Base-by-base conservation (phyloP, 2,797 vertebrate species). In the Spinus olivaceus region DNA sequence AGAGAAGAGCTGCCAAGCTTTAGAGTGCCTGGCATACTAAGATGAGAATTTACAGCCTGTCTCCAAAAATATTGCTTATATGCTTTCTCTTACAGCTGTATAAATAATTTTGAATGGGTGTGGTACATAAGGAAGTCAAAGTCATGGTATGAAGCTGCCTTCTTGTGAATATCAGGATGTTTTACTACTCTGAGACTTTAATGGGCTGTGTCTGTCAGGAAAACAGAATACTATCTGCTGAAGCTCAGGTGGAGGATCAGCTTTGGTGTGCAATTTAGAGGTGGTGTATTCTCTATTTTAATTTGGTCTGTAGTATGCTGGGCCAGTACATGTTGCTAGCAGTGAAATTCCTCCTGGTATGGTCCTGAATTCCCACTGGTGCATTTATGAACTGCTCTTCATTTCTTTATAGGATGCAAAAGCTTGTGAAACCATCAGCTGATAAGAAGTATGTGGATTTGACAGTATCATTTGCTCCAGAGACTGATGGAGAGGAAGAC, bases 391-490 rank as follows among this genome's bases (percentile, higher is more conserved):
- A 59, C 19, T 82, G 18, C 46, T 49, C 24, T 92, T 94, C 12
- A 2, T 91, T 90, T 92, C 37, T 59, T 81, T 93, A n/a, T 96
- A 99, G 99, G 97, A 99, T 99, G 99, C 99, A 99, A 96, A 99
- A 99, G 96, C 98, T 99, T 94, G 99, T 99, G 96, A 99, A 99
- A 95, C 99, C 99, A 63, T 98, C 99, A 64, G 96, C 97, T 71
- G 99, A 98, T 86, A 98, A 99, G 89, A 99, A 98, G 76, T 99
- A 99, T 1, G 99, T 99, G 44, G 99, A 99, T 97, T 98, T 99
- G 94, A 99, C 99, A 1, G 98, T 99, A 70, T 99, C 99, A 3
- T 99, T 99, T 94, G 98, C 99, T 59, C 98, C 99, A 18, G 99
- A 99, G 92, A 96, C 96, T 10, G 99, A 99, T 74, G 99, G 98